Evolutionary conservation across 2,888 invertebrate species (phyloP).

Genomic region (Idaea straminata): DNA sequence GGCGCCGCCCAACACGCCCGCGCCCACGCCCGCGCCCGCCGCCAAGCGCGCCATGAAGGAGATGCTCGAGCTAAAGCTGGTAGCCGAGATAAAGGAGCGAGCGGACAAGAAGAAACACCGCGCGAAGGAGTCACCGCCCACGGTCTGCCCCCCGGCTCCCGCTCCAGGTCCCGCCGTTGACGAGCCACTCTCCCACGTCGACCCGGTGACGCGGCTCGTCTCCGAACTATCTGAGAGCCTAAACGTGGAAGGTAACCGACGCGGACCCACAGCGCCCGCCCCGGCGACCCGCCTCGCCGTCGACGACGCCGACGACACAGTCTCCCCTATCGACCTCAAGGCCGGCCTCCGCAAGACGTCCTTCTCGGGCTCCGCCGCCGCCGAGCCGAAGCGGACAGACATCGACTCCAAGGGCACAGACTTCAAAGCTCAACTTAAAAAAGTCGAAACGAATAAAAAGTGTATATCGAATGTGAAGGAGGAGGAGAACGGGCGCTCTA

Average conservation of each 20-base stretch:
- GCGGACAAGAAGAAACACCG: slow-evolving; percentile 83
- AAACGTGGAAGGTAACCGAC: slow-evolving; percentile 79
- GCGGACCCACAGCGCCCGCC: slow-evolving; percentile 37
- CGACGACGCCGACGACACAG: slow-evolving; percentile 47
- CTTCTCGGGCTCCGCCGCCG: slow-evolving; percentile 40
- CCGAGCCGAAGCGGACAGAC: slow-evolving; percentile 42
- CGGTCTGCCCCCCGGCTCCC: slow-evolving; percentile 41
- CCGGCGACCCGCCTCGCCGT: slow-evolving; percentile 34
- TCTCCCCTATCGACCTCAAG: slow-evolving; percentile 72
- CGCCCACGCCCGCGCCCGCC: slow-evolving; percentile 57
- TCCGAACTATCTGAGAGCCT: slow-evolving; percentile 92
- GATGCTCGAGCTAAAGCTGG: slow-evolving; percentile 88
- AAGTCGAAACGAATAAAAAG: slow-evolving; percentile 85
- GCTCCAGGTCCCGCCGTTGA: slow-evolving; percentile 56
- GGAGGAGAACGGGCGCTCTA: slow-evolving; percentile 79
- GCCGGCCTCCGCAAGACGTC: slow-evolving; percentile 72
- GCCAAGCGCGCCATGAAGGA: slow-evolving; percentile 85
- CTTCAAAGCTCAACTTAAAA: slow-evolving; percentile 86
- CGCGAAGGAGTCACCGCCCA: slow-evolving; percentile 75
- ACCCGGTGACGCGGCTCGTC: slow-evolving; percentile 90
- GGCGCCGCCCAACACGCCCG: slow-evolving; percentile 67
- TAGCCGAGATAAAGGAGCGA: slow-evolving; percentile 91
- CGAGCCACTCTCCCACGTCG: slow-evolving; percentile 38
- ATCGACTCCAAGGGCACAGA: slow-evolving; percentile 60
- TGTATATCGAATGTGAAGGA: slow-evolving; percentile 71